phyloP scores from a whole-genome alignment of 2,113 vertebrate genomes.

The Octodon degus region DNA sequence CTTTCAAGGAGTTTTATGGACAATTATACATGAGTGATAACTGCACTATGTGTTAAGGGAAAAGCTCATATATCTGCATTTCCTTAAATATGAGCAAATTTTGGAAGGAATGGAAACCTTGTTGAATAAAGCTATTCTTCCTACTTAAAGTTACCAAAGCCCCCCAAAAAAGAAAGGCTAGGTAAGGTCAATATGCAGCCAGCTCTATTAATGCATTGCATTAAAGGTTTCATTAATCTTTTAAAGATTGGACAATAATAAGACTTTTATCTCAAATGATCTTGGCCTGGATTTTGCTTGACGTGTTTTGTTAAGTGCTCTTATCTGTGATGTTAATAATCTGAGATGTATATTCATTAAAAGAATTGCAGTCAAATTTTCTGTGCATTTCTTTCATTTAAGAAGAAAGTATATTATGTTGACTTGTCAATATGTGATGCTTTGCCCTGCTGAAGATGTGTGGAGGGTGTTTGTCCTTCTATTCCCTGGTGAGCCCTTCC shows the following conservation, averaged over 20 bases:
- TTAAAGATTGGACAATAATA: conserved; percentile 73
- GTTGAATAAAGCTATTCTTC: conserved; percentile 70
- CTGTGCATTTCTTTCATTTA: conserved; percentile 40
- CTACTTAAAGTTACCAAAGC: conserved; percentile 64
- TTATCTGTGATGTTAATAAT: conserved; percentile 70
- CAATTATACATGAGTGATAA: conserved; percentile 80
- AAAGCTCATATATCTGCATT: conserved; percentile 76
- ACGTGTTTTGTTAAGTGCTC: conserved; percentile 75
- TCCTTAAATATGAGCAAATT: conserved; percentile 79
- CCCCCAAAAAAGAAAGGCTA: neutral
- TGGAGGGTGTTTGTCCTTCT: neutral
- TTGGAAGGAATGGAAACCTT: conserved; percentile 68
- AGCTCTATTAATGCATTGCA: conserved; percentile 69
- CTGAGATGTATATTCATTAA: conserved; percentile 60
- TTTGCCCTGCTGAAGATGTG: neutral
- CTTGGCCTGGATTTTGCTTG: conserved; percentile 69
- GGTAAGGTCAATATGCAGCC: conserved; percentile 69
- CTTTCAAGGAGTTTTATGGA: conserved; percentile 81
- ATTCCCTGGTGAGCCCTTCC: neutral
- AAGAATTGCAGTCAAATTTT: conserved; percentile 60
- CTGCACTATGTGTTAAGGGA: conserved; percentile 61
- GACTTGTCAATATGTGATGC: conserved; percentile 3
- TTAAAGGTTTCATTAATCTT: conserved; percentile 80
- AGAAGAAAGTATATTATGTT: conserved; percentile 23
- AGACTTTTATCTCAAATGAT: conserved; percentile 72